Base-by-base conservation (phyloP, 2,888 invertebrate genomes). In the Tetragonisca angustula region DNA sequence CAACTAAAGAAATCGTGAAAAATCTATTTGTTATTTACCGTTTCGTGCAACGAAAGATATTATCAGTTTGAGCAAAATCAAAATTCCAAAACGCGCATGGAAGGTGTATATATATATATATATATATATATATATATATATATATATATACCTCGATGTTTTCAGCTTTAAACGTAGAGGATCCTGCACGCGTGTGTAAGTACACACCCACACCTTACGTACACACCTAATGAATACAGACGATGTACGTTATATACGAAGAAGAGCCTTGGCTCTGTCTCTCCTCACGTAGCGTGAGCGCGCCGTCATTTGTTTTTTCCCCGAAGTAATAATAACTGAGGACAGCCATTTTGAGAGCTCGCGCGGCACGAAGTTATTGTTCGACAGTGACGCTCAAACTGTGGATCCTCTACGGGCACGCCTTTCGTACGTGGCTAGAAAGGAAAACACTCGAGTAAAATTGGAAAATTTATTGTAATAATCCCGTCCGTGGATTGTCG, bases 331-430 rank as follows among this genome's bases (percentile, higher is more conserved):
- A 94, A 94, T 94, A 94, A 94, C 94, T 93, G 93, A 93, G 94
- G 94, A 94, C 94, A 94, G 94, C 94, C 94, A 94, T 94, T 94
- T 94, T 94, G 94, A 94, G 94, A 93, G 93, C 93, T 93, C 93
- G 90, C 92, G 93, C 91, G 91, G 93, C 91, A 91, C 93, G 92
- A 92, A 94, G 94, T 94, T 94, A 94, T 94, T 94, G 94, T 94
- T 94, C 93, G 92, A 88, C 93, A 94, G 94, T 91, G 92, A 36
- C 85, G 75, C 92, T 92, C 93, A 92, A 90, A 52, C 49, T 49
- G 85, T 32, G 91, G 91, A 79, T 88, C 88, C 81, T 9, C 27
- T 24, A 3, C 9, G 69, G 75, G 65, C 61, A 70, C 82, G 70
- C 75, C 64, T 84, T 80, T 32, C 0, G 5, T 43, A 43, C 32